These are phyloP conservation scores for Poecilobothrus nobilitatus DNA, from an alignment of 2,888 invertebrate genomes.

Conservation along the genomic window DNA sequence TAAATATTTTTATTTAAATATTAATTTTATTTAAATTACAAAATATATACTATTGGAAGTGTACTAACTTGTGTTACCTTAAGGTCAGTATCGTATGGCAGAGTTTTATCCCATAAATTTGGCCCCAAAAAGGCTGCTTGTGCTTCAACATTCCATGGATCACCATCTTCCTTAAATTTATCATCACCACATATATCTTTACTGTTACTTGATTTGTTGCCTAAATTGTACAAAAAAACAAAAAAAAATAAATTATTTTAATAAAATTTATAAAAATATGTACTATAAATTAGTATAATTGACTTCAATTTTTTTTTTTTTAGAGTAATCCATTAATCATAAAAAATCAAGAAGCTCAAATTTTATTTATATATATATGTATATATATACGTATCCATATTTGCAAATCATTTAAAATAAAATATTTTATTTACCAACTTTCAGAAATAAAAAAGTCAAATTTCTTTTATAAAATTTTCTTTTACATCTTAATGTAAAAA, in stretches of 20 bases:
- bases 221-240: slow-evolving; percentile 43
- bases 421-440: too few species aligned
- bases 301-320: too few species aligned
- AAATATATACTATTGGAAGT: slow-evolving; percentile 28
- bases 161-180: slow-evolving; percentile 73
- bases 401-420: too few species aligned
- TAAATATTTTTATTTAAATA: too few species aligned
- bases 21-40: too few species aligned
- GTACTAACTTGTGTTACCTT: slow-evolving; percentile 73
- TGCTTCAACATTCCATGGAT: slow-evolving; percentile 82
- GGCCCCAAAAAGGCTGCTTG: slow-evolving; percentile 94
- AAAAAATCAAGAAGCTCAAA: too few species aligned
- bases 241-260: slow-evolving; percentile 13
- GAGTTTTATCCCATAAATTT: slow-evolving; percentile 91
- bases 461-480: too few species aligned
- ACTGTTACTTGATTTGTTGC: slow-evolving; percentile 48
- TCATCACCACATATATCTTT: slow-evolving; percentile 46
- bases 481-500: too few species aligned
- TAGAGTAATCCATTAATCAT: too few species aligned
- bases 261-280: slow-evolving; percentile 18
- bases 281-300: slow-evolving; percentile 8
- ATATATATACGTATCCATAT: too few species aligned
- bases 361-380: too few species aligned
- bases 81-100: slow-evolving; percentile 88
- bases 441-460: too few species aligned